Conservation (phyloP, 1,140 invertebrate genomes). For the Parapsyche elsis region DNA sequence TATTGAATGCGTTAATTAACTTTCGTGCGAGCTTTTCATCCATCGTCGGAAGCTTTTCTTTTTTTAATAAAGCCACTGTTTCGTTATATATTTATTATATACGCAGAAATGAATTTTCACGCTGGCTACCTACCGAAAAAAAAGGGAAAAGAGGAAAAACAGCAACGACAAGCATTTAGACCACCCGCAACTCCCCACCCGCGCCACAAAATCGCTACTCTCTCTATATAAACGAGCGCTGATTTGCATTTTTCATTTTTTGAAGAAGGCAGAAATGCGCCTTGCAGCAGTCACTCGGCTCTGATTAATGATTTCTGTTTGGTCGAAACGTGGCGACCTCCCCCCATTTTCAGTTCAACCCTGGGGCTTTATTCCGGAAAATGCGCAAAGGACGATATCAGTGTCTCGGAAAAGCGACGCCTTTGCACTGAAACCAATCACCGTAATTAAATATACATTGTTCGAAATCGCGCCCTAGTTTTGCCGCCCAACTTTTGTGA, state of each 20-base stretch:
- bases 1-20: neutral
- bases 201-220: slow-evolving; percentile 13
- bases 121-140: neutral
- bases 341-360: neutral
- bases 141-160: neutral
- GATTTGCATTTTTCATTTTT: slow-evolving; percentile 28
- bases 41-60: neutral
- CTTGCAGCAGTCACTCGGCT: slow-evolving; percentile 25
- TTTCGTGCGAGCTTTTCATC: neutral
- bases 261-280: slow-evolving; percentile 14
- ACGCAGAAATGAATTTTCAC: neutral
- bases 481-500: too few relatives aligned
- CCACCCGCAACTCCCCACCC: neutral
- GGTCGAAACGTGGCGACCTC: neutral
- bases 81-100: neutral
- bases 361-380: neutral
- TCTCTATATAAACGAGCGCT: slow-evolving; percentile 11
- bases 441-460: slow-evolving; percentile 12
- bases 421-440: slow-evolving; percentile 21
- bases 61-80: slow-evolving; percentile 12
- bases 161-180: slow-evolving; percentile 21
- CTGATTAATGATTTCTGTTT: slow-evolving; percentile 26
- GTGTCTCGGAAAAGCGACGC: neutral
- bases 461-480: too few relatives aligned
- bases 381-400: neutral